Percentiles rank a stretch among this genome's conserved stretches.
These are phyloP conservation scores for Macrosoma leucophasiata DNA, from an alignment of 2,888 invertebrate species.

Conservation along the genomic window DNA sequence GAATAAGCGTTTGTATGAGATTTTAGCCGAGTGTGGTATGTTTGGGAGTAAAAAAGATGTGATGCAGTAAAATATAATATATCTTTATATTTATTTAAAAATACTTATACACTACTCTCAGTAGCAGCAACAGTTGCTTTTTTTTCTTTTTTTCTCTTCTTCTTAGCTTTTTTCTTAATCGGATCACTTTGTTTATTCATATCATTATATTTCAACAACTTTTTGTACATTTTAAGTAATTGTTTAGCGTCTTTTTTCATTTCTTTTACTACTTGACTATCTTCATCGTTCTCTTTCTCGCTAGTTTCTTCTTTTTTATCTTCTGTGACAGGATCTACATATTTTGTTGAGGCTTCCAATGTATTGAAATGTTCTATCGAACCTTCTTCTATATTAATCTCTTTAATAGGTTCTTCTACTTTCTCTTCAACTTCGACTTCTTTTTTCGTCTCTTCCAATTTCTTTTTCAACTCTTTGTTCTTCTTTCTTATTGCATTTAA, in stretches of 20 bases:
- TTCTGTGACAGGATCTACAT: conserved; percentile 47
- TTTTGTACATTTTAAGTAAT: conserved; percentile 65
- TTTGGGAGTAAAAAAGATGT: no score
- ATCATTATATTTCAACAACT: conserved; percentile 57
- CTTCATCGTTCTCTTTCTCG: conserved; percentile 19
- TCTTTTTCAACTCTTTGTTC: conserved; percentile 64
- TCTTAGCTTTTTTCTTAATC: conserved; percentile 51
- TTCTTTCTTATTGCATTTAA: conserved; percentile 78
- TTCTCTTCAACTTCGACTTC: conserved; percentile 28
- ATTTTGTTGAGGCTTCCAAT: conserved; percentile 50
- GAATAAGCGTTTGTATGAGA: no score
- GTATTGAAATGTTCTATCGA: conserved; percentile 75
- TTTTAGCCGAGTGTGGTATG: no score
- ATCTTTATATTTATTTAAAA: no score
- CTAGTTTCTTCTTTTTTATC: conserved; percentile 18
- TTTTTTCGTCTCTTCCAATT: conserved; percentile 43
- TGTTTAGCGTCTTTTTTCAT: conserved; percentile 66
- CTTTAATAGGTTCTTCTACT: conserved; percentile 14
- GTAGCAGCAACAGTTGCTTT: conserved; percentile 22
- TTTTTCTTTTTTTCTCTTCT: conserved; percentile 35
- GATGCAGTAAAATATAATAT: no score
- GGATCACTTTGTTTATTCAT: conserved; percentile 44
- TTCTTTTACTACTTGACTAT: conserved; percentile 25
- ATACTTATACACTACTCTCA: not conserved
- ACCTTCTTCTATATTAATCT: conserved; percentile 51